Evolutionary conservation across 2,113 vertebrate genomes (phyloP).

Genomic region (Machaerirhynchus nigripectus): DNA sequence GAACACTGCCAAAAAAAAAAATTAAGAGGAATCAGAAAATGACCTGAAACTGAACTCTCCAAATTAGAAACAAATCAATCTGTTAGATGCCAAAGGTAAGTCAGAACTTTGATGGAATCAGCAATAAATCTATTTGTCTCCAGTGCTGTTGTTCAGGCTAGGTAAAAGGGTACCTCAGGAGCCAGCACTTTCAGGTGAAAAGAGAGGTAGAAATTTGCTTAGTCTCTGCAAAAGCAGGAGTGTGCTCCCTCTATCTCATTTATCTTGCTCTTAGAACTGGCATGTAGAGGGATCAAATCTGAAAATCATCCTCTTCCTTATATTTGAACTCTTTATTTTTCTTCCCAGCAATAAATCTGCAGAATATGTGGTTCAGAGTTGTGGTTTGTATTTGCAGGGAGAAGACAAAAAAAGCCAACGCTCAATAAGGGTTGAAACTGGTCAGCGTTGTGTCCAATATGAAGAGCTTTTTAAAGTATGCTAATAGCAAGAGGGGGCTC

Average conservation of each 20-base stretch:
- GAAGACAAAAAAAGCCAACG: not conserved
- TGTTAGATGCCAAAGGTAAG: not conserved
- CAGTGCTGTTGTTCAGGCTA: not conserved
- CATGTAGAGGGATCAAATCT: not conserved
- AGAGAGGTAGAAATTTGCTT: not conserved
- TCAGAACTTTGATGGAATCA: not conserved
- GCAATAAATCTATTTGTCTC: not conserved
- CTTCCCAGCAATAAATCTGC: not conserved
- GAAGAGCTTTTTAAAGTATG: not conserved
- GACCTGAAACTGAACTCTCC: not conserved
- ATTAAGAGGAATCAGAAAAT: not conserved
- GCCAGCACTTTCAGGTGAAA: not conserved
- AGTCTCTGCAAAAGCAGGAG: not conserved
- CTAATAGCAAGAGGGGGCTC: not conserved
- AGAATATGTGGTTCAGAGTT: not conserved
- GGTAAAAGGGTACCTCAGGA: not conserved
- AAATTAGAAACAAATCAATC: not conserved
- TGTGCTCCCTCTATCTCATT: not conserved
- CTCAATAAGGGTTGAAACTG: not conserved
- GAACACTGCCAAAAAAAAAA: not conserved
- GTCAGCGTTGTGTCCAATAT: not conserved
- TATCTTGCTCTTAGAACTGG: not conserved
- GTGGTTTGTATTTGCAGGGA: not conserved
- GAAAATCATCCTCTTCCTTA: not conserved
- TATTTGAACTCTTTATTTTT: not conserved